Evolutionary conservation across 1,140 invertebrate species (phyloP).

Genomic region (Latrodectus geometricus): DNA sequence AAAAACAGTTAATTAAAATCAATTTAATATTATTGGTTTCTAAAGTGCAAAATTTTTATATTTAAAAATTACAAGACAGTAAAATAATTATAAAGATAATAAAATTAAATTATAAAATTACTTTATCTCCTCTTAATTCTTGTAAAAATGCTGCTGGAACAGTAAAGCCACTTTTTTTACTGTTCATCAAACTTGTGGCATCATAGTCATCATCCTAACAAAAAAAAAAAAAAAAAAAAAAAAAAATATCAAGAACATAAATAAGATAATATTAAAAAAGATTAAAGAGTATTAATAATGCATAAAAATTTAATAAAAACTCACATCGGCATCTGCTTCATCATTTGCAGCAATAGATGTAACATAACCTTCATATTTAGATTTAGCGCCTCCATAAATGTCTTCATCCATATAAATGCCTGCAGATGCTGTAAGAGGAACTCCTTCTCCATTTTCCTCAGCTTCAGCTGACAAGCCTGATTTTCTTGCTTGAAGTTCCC

Average conservation of each 20-base stretch:
- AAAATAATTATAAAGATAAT: no score
- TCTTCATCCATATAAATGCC: constrained; percentile 84
- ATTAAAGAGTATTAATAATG: background rate
- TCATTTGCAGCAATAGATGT: constrained; percentile 96
- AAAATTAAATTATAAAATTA: constrained; percentile 58
- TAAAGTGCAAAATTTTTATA: no score
- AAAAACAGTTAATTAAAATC: no score
- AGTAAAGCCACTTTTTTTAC: constrained; percentile 81
- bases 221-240: constrained; percentile 37
- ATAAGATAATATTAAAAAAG: no score
- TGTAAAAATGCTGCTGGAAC: constrained; percentile 89
- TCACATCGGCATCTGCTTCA: constrained; percentile 79
- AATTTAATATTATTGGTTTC: no score
- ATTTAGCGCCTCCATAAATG: constrained; percentile 85
- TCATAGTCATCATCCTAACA: constrained; percentile 89
- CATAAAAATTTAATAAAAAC: constrained; percentile 60
- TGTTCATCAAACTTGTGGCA: constrained; percentile 73
- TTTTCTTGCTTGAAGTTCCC: no score
- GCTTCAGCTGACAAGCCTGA: no score
- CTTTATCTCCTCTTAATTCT: constrained; percentile 83
- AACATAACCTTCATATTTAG: constrained; percentile 92
- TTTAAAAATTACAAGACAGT: no score
- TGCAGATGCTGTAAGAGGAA: constrained; percentile 51
- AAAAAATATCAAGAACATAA: background rate
- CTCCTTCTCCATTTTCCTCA: constrained; percentile 40